phyloP scores from a whole-genome alignment of 2,888 invertebrate genomes.

The Lutraria lutraria region DNA sequence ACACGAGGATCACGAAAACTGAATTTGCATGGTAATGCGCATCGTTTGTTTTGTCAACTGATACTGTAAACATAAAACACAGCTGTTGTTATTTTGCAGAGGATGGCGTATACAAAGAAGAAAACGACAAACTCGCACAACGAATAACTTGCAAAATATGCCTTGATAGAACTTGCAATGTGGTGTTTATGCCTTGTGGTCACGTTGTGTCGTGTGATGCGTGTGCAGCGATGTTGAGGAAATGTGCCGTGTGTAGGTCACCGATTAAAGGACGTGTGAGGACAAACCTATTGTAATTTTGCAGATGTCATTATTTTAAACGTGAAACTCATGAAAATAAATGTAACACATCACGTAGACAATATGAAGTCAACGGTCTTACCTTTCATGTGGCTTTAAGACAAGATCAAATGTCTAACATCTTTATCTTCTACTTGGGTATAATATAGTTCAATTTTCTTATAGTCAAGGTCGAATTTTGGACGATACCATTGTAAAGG shows the following conservation, averaged over 20 bases:
- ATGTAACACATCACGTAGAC: no score
- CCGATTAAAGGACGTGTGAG: slow-evolving; percentile 4
- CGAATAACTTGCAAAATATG: slow-evolving; percentile 35
- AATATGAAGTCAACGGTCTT: no score
- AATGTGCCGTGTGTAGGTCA: slow-evolving; percentile 30
- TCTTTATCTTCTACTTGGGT: no score
- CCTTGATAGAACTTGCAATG: slow-evolving; percentile 17
- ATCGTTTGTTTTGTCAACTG: no score
- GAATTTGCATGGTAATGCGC: no score
- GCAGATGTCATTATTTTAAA: background rate
- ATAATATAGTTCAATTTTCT: no score
- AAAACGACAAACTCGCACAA: slow-evolving; percentile 17
- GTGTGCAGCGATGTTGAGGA: slow-evolving; percentile 19
- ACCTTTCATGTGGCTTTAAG: no score
- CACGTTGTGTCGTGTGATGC: slow-evolving; percentile 33
- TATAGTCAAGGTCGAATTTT: no score
- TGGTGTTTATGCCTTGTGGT: slow-evolving; percentile 34
- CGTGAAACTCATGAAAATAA: no score
- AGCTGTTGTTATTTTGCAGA: background rate
- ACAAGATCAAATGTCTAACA: no score
- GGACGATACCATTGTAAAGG: no score
- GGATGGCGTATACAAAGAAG: background rate
- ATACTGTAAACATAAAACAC: background rate
- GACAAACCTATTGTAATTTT: background rate
- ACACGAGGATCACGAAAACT: no score